Evolutionary conservation across 2,113 vertebrate genomes (phyloP), one percentile per base, ranked within the genome.

Genomic region (Nycticorax nycticorax): DNA sequence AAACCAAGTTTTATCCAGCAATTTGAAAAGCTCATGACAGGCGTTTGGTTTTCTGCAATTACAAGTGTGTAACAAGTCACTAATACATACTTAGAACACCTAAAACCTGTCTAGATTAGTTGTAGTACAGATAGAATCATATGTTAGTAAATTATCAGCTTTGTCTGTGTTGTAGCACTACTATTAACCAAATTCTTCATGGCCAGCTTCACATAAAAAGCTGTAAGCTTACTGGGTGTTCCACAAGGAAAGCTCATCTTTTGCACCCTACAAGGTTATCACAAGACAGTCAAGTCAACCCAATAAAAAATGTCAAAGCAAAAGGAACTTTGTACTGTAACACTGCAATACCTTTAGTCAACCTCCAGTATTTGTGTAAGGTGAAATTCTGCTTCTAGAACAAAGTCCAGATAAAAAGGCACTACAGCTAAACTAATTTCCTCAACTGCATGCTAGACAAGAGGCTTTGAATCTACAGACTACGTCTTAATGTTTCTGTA

Each of bases 311-410:
- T 37, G 37, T 53, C 75, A 92, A 87, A 91, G 66, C 57, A 95
- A 92, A 89, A 97, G 56, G 92, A 95, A 95, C 96, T 96, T 97
- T 96, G 96, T 69, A 89, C 97, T 85, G 60, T 64, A 91, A 81
- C 32, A 60, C 60, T 64, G 80, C 84, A 93, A 86, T 89, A 94
- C 41, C 80, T 93, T 95, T 57, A 92, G 73, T 86, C 88, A 95
- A 80, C 66, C 75, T 39, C 27, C 76, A 93, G 53, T 97, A 93
- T 95, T 96, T 96, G 94, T 82, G 56, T 24, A 95, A 82, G 92
- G 76, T 76, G 94, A 97, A 96, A 96, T 89, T 64, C 47, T 87
- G 83, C 69, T 89, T 91, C 69, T 84, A 82, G 85, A 94, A 83
- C 93, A 93, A 97, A 97, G 94, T 97, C 91, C 89, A 95, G 37